These are phyloP conservation scores for Cephus sareptanus DNA, from an alignment of 2,888 invertebrate species.

Conservation along the genomic window DNA sequence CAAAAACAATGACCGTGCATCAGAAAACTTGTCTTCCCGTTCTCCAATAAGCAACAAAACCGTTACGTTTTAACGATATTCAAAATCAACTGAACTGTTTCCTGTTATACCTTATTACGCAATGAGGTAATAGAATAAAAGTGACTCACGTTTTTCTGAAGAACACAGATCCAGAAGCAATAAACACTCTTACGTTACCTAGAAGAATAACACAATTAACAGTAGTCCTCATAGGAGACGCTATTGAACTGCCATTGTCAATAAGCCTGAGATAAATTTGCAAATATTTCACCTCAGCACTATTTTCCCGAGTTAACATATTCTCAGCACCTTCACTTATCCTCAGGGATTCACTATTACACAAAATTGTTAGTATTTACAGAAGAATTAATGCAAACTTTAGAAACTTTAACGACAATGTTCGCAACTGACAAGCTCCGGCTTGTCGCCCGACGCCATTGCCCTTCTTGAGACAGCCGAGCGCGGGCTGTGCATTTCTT, in stretches of 20 bases:
- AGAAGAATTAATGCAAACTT: neutral
- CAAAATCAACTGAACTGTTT: neutral
- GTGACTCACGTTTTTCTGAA: neutral
- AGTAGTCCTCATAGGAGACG: neutral
- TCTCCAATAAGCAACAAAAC: neutral
- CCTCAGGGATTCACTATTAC: neutral
- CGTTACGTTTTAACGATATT: neutral
- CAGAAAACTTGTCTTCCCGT: neutral
- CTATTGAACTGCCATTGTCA: neutral
- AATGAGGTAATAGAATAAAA: neutral
- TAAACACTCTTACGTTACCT: neutral
- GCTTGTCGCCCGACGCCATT: too few relatives aligned
- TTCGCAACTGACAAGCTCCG: too few relatives aligned
- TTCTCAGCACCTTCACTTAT: neutral
- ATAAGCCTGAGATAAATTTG: neutral
- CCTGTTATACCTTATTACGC: neutral
- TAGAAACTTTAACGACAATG: neutral
- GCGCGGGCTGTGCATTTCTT: too few relatives aligned
- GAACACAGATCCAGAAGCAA: neutral
- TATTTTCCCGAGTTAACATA: neutral
- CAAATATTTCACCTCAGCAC: neutral
- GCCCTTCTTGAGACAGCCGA: too few relatives aligned
- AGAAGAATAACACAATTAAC: neutral
- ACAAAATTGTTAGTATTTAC: neutral
- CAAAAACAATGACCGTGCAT: neutral